These are phyloP conservation scores for Noctua janthe DNA, from an alignment of 2,888 invertebrate species.

Conservation along the genomic window DNA sequence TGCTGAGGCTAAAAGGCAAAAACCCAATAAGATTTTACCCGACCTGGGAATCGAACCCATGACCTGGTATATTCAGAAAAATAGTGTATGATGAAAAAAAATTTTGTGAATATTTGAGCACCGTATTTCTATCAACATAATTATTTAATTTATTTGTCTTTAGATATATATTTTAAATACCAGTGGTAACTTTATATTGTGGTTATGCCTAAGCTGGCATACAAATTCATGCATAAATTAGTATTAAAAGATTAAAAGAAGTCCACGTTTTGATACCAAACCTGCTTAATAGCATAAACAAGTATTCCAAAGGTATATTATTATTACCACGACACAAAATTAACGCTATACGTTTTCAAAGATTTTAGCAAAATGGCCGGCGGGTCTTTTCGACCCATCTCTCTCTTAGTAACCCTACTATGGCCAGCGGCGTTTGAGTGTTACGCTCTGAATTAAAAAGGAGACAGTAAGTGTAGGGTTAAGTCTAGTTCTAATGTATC, in stretches of 20 bases:
- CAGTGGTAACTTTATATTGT: too few species aligned
- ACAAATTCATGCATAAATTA: background rate
- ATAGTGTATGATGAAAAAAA: too few species aligned
- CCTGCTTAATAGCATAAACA: background rate
- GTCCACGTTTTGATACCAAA: background rate
- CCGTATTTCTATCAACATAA: too few species aligned
- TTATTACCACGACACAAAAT: constrained; percentile 58
- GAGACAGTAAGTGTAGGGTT: constrained; percentile 54
- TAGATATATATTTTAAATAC: too few species aligned
- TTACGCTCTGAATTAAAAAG: constrained; percentile 53
- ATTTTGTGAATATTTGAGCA: too few species aligned
- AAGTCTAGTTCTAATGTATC: constrained; percentile 41
- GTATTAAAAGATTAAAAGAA: background rate
- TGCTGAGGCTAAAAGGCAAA: background rate
- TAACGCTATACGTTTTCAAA: constrained; percentile 53
- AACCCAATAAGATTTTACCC: too few species aligned
- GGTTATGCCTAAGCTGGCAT: too few species aligned
- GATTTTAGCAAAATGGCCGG: constrained; percentile 52
- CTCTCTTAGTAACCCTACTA: constrained; percentile 54
- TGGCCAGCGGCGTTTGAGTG: constrained; percentile 62
- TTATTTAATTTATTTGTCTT: background rate
- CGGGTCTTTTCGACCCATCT: constrained; percentile 46
- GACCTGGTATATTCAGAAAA: too few species aligned
- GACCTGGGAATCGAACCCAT: too few species aligned
- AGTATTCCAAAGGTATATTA: constrained; percentile 33